phyloP scores from a whole-genome alignment of 2,113 vertebrate genomes.

The Varanus komodoensis region DNA sequence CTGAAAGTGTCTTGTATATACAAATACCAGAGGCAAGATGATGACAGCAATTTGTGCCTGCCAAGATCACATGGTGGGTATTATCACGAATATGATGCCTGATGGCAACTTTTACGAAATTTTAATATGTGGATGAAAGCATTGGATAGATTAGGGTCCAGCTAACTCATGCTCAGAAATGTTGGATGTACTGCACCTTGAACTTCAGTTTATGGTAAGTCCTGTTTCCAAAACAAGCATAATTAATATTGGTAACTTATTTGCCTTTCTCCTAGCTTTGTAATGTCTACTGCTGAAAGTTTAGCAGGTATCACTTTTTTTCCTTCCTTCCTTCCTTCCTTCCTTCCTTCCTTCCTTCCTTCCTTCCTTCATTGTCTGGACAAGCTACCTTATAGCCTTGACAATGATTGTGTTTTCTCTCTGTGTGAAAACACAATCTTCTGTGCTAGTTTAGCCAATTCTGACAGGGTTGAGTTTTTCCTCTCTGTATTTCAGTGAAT shows the following conservation, averaged over 20 bases:
- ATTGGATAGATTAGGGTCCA: not conserved
- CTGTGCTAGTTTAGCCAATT: not conserved
- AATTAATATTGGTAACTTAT: not conserved
- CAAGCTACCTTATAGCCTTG: not conserved
- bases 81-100: not conserved
- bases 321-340: not conserved
- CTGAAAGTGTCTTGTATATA: not conserved
- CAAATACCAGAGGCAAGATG: not conserved
- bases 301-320: not conserved
- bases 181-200: not conserved
- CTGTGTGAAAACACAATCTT: not conserved
- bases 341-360: not conserved
- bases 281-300: conserved; percentile 11
- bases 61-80: not conserved
- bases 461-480: not conserved
- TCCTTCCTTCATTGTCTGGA: not conserved
- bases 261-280: not conserved
- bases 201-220: not conserved
- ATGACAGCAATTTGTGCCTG: not conserved
- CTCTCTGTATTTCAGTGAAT: not conserved
- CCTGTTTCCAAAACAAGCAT: not conserved
- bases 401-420: not conserved
- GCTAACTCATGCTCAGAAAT: not conserved
- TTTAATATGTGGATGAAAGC: not conserved
- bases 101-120: not conserved